Conservation (phyloP, 1,140 invertebrate species). For the Scaptomyza hsui region DNA sequence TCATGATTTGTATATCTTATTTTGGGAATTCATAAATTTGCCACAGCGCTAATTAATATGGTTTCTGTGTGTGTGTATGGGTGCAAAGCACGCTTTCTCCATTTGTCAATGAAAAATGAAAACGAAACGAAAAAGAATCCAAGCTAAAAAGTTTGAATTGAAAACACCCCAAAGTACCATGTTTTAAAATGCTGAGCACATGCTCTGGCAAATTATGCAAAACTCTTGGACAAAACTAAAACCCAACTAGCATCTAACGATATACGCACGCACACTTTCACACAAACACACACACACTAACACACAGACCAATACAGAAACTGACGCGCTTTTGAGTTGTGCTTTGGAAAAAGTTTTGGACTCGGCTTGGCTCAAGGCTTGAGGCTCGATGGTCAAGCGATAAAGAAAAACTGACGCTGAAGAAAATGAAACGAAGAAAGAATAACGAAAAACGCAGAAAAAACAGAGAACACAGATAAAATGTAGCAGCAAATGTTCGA, state of each 20-base stretch:
- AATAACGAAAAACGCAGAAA: conserved; percentile 7
- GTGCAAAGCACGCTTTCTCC: background rate
- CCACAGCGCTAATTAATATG: conserved; percentile 55
- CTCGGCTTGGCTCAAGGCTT: conserved; percentile 42
- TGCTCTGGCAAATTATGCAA: conserved; percentile 44
- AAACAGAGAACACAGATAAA: conserved; percentile 58
- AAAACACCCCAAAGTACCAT: conserved; percentile 29
- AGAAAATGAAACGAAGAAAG: conserved; percentile 38
- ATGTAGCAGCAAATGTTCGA: conserved; percentile 52
- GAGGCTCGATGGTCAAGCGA: conserved; percentile 61
- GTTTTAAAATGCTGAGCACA: conserved; percentile 54
- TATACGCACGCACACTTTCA: conserved; percentile 35
- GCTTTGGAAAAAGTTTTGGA: conserved; percentile 24
- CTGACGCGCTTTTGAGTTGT: conserved; percentile 17
- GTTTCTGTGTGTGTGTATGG: conserved; percentile 34
- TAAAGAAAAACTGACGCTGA: conserved; percentile 58
- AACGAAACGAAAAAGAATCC: conserved; percentile 13
- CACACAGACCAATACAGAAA: background rate
- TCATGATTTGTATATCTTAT: conserved; percentile 19
- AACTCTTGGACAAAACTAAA: conserved; percentile 55
- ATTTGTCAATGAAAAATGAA: conserved; percentile 22
- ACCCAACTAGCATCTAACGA: conserved; percentile 41
- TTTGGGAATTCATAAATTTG: conserved; percentile 44
- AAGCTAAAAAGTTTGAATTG: conserved; percentile 52
- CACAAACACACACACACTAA: conserved; percentile 37